Base-by-base conservation (phyloP, 2,113 vertebrate species). In the Phyllostomus discolor region DNA sequence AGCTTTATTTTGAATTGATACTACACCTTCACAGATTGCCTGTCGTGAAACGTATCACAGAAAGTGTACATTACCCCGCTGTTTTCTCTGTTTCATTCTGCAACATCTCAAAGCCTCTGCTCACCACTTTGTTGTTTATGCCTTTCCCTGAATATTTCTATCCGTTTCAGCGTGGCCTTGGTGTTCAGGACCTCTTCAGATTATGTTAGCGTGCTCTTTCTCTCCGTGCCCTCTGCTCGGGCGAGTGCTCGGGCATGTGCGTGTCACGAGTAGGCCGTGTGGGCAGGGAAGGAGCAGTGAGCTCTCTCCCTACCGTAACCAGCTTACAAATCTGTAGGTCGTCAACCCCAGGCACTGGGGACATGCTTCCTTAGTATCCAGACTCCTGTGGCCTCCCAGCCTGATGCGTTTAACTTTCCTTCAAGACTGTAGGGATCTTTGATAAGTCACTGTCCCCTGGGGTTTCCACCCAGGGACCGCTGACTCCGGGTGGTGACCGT, bases 101-200 rank as follows among this genome's bases (percentile, higher is more conserved):
- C 11, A 46, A n/a, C 81, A 69, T 24, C 16, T 84, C 28, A 11
- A 24, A 20, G 1, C 52, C 35, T 88, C 6, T 80, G 24, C 20
- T 76, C 5, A 62, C 38, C 59, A 35, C 20, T 62, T 62, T 69
- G 2, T 50, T 24, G 2, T 2, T 16, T 46, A 3, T 43, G 7
- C 26, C 19, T 81, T 67, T 87, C 67, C 19, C 20, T 48, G 38
- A 57, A 2, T 73, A 20, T 41, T 52, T 59, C 5, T 20, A 35
- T 31, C 3, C 41, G 4, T 33, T 31, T 28, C 11, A 70, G 35
- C 31, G 1, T 91, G 0, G 73, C 4, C n/a, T 14, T 62, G 62
- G 62, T 31, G 31, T 4, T 41, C 1, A 2, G 1, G 2, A 2
- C 0, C 1, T 67, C 6, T 54, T 69, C 14, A 33, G 59, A 4